Percentiles rank a stretch among this genome's conserved stretches.
Conservation (phyloP, 1,140 invertebrate species). For the Musca domestica region DNA sequence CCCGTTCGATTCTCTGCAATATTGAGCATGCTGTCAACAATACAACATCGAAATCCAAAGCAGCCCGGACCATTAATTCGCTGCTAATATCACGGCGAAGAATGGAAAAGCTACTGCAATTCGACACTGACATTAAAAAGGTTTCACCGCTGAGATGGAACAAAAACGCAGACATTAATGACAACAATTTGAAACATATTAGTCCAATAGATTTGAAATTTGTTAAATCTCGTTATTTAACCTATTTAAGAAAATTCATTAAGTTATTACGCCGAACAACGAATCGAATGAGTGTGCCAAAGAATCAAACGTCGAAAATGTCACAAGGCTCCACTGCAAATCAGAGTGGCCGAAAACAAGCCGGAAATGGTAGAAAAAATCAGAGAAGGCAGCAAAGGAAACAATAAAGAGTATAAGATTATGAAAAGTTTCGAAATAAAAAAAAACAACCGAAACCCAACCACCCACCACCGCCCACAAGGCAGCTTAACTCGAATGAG, state of each 20-base stretch:
- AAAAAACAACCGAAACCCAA: too few relatives aligned
- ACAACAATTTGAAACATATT: not conserved
- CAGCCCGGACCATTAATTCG: not conserved
- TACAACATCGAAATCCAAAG: constrained; percentile 14
- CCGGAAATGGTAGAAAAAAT: not conserved
- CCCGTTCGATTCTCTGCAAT: constrained; percentile 33
- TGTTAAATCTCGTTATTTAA: constrained; percentile 6
- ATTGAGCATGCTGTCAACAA: constrained; percentile 40
- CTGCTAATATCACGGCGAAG: not conserved
- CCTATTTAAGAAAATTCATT: not conserved
- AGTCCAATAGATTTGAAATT: constrained; percentile 5
- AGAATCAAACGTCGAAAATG: not conserved
- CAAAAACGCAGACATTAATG: not conserved
- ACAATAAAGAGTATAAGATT: too few relatives aligned
- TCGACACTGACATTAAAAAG: not conserved
- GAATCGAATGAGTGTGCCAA: too few relatives aligned
- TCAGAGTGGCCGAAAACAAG: not conserved
- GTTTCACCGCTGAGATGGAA: not conserved
- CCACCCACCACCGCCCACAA: too few relatives aligned
- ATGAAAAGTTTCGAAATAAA: too few relatives aligned
- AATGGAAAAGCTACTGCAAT: constrained; percentile 1
- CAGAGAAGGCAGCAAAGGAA: not conserved
- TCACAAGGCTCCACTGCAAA: not conserved
- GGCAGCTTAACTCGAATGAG: too few relatives aligned
- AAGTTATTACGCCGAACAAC: not conserved